Base-by-base conservation (phyloP, 2,888 invertebrate genomes). In the Exocentrus adspersus region DNA sequence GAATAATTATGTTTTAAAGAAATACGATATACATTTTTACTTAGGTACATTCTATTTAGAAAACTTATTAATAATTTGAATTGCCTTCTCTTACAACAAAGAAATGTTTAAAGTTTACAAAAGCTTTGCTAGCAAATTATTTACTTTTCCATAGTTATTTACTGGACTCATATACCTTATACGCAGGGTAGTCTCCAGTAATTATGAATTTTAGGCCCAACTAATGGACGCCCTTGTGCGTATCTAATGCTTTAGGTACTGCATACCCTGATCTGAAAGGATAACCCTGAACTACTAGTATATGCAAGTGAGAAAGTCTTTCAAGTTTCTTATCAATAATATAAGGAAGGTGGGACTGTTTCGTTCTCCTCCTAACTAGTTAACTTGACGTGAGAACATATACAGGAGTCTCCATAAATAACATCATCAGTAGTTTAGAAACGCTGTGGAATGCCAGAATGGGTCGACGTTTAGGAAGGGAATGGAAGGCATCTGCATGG, bases 281-380 rank as follows among this genome's bases (percentile, higher is more conserved):
- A 42, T 43, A 45, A 17, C 17, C 24, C n/a, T n/a, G n/a, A n/a
- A n/a, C n/a, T n/a, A n/a, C n/a, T n/a, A n/a, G n/a, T n/a, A n/a
- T n/a, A 43, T 37, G 43, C 37, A 43, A 53, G 48, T 48, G 48
- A 48, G 53, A 53, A 53, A 28, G 54, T 54, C 43, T 43, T 43
- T 54, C 45, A 53, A 28, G 54, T 54, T 28, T 43, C 54, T 54
- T 54, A 54, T 54, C 54, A 54, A 54, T 54, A 54, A 54, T 54
- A 43, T 54, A 43, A 28, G 43, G 28, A 45, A 43, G 54, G 54
- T 54, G 54, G 54, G 30, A 43, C 28, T 17, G 45, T 43, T 54
- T 43, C 30, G 28, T 43, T 43, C 43, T 43, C 54, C 42, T 54
- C 54, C 28, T 43, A 53, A 42, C 21, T 51, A 16, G 43, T 24